These are phyloP conservation scores for Aurelia aurita DNA, from an alignment of 30 jellyfish, hydroid and myxozoan genomes.

Conservation along the genomic window DNA sequence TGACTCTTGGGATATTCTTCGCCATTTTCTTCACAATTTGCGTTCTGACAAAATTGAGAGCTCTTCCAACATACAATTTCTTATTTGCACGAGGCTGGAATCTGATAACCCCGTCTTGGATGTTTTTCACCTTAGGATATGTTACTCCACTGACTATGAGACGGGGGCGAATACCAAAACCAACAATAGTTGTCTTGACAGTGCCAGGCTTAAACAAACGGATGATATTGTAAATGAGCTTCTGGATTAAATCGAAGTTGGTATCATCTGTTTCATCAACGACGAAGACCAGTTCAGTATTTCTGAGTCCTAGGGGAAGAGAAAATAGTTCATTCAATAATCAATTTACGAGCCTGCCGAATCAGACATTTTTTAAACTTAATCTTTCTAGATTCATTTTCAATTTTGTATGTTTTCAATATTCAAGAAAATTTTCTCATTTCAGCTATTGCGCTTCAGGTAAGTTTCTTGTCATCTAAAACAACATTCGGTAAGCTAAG, in stretches of 20 bases:
- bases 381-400: too few relatives aligned
- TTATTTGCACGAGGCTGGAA: conserved; percentile 61
- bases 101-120: conserved; percentile 48
- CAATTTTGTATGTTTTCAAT: too few relatives aligned
- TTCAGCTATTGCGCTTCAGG: too few relatives aligned
- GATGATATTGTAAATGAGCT: conserved; percentile 74
- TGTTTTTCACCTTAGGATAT: conserved; percentile 46
- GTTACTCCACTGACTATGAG: conserved; percentile 37
- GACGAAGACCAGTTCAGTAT: conserved; percentile 67
- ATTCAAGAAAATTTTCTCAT: too few relatives aligned
- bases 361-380: too few relatives aligned
- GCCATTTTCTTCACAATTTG: conserved; percentile 24
- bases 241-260: conserved; percentile 78
- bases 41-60: conserved; percentile 32
- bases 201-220: conserved; percentile 66
- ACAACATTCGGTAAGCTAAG: too few relatives aligned
- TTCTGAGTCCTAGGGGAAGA: conserved; percentile 38
- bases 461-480: too few relatives aligned
- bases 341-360: too few relatives aligned
- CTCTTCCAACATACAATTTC: conserved; percentile 58
- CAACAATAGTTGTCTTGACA: conserved; percentile 58
- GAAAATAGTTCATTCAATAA: too few relatives aligned
- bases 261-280: conserved; percentile 86
- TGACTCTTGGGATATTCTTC: conserved; percentile 41
- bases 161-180: conserved; percentile 61